Conservation (phyloP, 2,113 vertebrate species). For the Riparia riparia region DNA sequence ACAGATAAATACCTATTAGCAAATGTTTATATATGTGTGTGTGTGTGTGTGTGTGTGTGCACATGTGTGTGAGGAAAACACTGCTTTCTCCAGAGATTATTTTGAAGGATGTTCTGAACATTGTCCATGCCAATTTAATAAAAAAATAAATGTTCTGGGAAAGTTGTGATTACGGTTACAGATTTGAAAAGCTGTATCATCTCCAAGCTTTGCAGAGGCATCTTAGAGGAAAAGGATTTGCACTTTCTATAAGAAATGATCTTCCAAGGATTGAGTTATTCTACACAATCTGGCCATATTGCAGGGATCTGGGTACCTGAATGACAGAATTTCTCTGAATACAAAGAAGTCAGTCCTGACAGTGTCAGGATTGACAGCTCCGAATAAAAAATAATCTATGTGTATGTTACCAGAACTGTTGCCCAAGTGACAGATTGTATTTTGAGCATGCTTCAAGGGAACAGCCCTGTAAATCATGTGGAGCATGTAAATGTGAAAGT, state of each 20-base stretch:
- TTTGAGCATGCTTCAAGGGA: not conserved
- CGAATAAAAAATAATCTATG: not conserved
- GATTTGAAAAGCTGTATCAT: not conserved
- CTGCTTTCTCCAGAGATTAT: not conserved
- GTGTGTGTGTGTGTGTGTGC: too few species aligned
- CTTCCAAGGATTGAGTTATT: not conserved
- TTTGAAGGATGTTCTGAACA: not conserved
- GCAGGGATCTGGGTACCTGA: not conserved
- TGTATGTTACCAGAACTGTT: not conserved
- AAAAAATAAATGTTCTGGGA: fast-evolving
- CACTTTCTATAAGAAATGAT: not conserved
- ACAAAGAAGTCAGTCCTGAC: not conserved
- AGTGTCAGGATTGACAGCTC: not conserved
- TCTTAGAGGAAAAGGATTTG: not conserved
- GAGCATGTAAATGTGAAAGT: not conserved
- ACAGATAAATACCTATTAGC: conserved; percentile 31
- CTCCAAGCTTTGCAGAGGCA: not conserved
- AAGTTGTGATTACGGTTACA: not conserved
- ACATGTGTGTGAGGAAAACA: not conserved
- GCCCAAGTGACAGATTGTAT: fast-evolving
- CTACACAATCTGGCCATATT: fast-evolving
- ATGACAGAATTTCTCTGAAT: not conserved
- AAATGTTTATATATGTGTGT: not conserved
- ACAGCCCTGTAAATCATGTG: not conserved
- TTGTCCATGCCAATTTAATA: not conserved